A percentile compares a stretch with the other conserved stretches of the same genome.
Evolutionary conservation across 2,888 invertebrate genomes (phyloP).

Genomic region (Nemapogon koenigi): DNA sequence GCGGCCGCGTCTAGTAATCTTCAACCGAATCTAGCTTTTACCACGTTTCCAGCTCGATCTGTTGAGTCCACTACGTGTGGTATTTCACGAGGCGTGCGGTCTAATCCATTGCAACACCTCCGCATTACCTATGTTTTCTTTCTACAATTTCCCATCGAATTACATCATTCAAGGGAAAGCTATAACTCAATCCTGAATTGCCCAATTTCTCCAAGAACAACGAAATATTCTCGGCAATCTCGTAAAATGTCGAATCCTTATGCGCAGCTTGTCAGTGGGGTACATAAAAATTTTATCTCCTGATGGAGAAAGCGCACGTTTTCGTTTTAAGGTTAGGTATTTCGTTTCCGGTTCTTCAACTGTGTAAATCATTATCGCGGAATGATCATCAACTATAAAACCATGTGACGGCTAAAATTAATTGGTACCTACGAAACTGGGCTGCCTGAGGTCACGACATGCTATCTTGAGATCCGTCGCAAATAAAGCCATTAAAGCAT

Average conservation of each 20-base stretch:
- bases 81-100: conserved; percentile 11
- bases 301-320: conserved; percentile 35
- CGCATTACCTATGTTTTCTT: not conserved
- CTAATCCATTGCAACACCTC: conserved; percentile 6
- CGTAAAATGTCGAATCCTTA: conserved; percentile 27
- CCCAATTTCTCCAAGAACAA: conserved; percentile 27
- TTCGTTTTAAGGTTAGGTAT: conserved; percentile 24
- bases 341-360: conserved; percentile 21
- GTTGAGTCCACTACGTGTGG: conserved; percentile 9
- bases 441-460: not conserved
- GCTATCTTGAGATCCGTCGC: conserved; percentile 3
- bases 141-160: conserved; percentile 5
- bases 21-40: conserved; percentile 7
- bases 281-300: conserved; percentile 35
- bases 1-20: conserved; percentile 22
- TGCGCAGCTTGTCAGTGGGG: conserved; percentile 23
- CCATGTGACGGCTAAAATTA: not conserved
- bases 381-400: not conserved
- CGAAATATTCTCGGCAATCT: conserved; percentile 15
- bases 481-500: conserved; percentile 6
- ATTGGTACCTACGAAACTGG: not conserved
- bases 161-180: conserved; percentile 4
- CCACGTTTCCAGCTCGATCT: conserved; percentile 6
- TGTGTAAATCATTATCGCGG: not conserved
- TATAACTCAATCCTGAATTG: conserved; percentile 4